These are phyloP conservation scores for Himalopsyche anomala DNA, from an alignment of 2,888 invertebrate genomes.

Conservation along the genomic window DNA sequence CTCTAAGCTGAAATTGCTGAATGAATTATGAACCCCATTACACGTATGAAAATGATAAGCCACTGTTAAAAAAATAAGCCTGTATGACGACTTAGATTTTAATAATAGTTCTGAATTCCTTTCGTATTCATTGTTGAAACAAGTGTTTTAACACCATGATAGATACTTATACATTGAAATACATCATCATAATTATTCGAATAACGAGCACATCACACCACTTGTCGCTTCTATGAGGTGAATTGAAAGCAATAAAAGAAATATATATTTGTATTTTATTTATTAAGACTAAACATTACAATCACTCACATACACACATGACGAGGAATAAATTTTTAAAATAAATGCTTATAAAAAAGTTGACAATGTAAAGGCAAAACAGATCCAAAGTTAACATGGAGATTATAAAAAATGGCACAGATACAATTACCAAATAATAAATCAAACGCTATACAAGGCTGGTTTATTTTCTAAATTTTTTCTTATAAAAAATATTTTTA, in stretches of 20 bases:
- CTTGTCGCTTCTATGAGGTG: no score
- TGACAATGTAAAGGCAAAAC: constrained; percentile 42
- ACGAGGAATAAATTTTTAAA: constrained; percentile 56
- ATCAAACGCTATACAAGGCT: constrained; percentile 40
- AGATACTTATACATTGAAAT: no score
- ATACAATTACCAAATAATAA: constrained; percentile 42
- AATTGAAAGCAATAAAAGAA: constrained; percentile 55
- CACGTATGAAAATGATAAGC: no score
- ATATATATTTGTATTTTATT: constrained; percentile 72
- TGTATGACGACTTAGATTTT: no score
- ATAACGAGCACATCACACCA: no score
- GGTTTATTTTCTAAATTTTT: constrained; percentile 37
- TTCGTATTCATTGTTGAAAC: no score
- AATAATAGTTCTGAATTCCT: no score
- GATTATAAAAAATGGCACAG: constrained; percentile 41
- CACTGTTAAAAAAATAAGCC: no score
- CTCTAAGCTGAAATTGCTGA: no score
- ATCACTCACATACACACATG: constrained; percentile 75
- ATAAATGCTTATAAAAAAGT: constrained; percentile 48
- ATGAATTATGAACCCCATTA: no score
- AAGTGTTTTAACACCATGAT: no score
- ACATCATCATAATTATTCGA: no score
- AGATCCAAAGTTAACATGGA: constrained; percentile 40
- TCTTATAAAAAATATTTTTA: constrained; percentile 42
- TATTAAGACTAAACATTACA: constrained; percentile 76